phyloP scores from a whole-genome alignment of 2,797 vertebrate genomes.

The Hephaestus fuliginosus region DNA sequence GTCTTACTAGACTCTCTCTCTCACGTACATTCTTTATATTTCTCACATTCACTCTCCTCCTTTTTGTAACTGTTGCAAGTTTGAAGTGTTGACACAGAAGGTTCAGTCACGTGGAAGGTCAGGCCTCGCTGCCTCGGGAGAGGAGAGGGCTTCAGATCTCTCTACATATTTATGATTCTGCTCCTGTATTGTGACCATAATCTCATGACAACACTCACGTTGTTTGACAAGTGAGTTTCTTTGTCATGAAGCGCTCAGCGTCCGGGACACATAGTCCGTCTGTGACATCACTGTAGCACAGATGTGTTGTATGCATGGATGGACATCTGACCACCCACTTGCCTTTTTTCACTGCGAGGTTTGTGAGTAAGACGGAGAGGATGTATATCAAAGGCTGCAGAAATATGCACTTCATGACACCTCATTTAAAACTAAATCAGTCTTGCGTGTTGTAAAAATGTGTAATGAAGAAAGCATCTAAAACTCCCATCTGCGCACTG shows the following conservation, averaged over 20 bases:
- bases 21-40: constrained; percentile 54
- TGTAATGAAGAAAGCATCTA: constrained; percentile 26
- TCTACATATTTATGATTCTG: constrained; percentile 64
- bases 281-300: constrained; percentile 54
- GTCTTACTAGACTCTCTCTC: constrained; percentile 34
- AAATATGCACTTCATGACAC: not conserved
- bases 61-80: constrained; percentile 29
- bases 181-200: constrained; percentile 70
- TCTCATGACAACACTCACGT: constrained; percentile 56
- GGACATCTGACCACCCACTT: constrained; percentile 38
- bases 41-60: constrained; percentile 45
- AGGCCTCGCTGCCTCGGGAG: constrained; percentile 37
- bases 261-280: constrained; percentile 33
- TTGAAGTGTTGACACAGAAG: constrained; percentile 63
- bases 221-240: constrained; percentile 76
- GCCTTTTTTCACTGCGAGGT: constrained; percentile 28
- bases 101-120: constrained; percentile 69
- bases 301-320: constrained; percentile 39
- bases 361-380: not conserved
- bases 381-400: constrained; percentile 1
- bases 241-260: constrained; percentile 48
- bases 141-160: constrained; percentile 59
- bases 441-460: not conserved
- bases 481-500: constrained; percentile 19
- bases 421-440: constrained; percentile 5